phyloP scores from a whole-genome alignment of 2,797 vertebrate genomes.

The Odontamblyopus lacepedii region DNA sequence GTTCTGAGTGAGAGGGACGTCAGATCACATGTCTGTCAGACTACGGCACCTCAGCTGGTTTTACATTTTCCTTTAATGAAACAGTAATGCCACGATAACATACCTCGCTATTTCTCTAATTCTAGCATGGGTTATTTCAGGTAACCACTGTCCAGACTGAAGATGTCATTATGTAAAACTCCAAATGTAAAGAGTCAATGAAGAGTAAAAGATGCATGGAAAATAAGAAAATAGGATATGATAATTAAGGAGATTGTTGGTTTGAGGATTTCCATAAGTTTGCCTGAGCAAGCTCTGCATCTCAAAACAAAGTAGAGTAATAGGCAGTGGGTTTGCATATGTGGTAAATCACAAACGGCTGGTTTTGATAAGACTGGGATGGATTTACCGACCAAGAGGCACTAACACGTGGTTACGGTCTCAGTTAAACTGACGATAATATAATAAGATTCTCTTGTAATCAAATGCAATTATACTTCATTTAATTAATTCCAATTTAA shows the following conservation, averaged over 20 bases:
- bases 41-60: constrained; percentile 47
- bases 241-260: constrained; percentile 28
- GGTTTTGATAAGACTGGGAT: constrained; percentile 29
- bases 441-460: background rate
- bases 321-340: constrained; percentile 69
- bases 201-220: background rate
- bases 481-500: background rate
- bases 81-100: constrained; percentile 54
- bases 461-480: background rate
- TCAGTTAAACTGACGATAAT: background rate
- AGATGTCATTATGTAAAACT: constrained; percentile 5
- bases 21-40: constrained; percentile 46
- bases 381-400: constrained; percentile 27
- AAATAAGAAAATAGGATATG: background rate
- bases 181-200: constrained; percentile 16
- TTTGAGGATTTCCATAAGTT: constrained; percentile 68
- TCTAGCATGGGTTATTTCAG: constrained; percentile 16
- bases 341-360: constrained; percentile 70
- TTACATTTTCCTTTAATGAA: constrained; percentile 53
- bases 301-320: constrained; percentile 72
- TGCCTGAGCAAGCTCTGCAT: constrained; percentile 62
- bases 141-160: background rate
- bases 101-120: background rate
- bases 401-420: background rate
- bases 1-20: constrained; percentile 13